A percentile compares a stretch with the other conserved stretches of the same genome.
phyloP scores from a whole-genome alignment of 2,113 vertebrate species.

The Mobula birostris region DNA sequence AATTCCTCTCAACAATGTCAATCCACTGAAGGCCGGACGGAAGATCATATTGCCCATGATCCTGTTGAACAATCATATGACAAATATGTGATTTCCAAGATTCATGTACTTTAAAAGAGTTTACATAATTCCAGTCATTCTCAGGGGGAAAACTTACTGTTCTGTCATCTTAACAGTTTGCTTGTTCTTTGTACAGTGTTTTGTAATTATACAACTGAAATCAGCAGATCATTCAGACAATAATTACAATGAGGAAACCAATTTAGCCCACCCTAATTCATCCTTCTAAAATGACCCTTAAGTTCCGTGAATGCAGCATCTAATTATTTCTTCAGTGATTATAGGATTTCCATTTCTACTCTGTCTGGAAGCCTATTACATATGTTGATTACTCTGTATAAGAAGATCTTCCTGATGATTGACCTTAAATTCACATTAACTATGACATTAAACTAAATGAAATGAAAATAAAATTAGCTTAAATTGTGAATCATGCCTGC shows the following conservation, averaged over 20 bases:
- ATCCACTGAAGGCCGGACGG: neutral
- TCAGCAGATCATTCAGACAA: neutral
- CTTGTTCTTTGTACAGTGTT: neutral
- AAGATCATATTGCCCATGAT: neutral
- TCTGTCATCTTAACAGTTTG: neutral
- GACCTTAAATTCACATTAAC: neutral
- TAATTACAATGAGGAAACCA: neutral
- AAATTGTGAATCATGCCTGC: neutral
- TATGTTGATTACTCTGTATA: constrained; percentile 14
- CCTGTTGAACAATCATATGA: neutral
- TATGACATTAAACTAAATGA: neutral
- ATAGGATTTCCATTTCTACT: neutral
- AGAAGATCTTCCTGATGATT: neutral
- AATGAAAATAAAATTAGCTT: constrained; percentile 22
- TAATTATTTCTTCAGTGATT: constrained; percentile 8
- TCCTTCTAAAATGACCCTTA: neutral
- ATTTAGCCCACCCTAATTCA: neutral
- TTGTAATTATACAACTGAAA: neutral
- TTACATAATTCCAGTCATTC: neutral
- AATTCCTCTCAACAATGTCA: neutral
- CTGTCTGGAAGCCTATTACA: constrained; percentile 1
- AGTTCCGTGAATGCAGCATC: neutral
- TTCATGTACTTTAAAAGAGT: neutral
- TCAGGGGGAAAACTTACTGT: neutral
- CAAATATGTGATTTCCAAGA: neutral